A percentile compares a stretch with the other conserved stretches of the same genome.
These are phyloP conservation scores for Pantala flavescens DNA, from an alignment of 1,140 invertebrate genomes.

Conservation along the genomic window DNA sequence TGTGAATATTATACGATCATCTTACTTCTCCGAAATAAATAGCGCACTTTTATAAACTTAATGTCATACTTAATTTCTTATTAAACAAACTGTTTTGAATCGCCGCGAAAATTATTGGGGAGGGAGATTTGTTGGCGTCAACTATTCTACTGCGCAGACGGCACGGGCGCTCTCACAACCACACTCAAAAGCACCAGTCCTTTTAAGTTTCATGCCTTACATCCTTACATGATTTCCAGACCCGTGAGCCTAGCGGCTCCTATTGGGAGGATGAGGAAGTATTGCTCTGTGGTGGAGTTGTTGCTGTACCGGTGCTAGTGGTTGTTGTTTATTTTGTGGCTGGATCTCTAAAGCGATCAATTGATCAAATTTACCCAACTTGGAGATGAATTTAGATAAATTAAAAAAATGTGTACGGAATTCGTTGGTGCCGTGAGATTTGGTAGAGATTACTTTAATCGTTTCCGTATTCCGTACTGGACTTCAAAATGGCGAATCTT, in stretches of 20 bases:
- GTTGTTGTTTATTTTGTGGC: background rate
- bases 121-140: too few relatives aligned
- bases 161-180: too few relatives aligned
- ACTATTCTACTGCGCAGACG: too few relatives aligned
- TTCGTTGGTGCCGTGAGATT: background rate
- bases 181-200: too few relatives aligned
- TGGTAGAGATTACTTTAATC: background rate
- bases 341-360: background rate
- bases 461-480: background rate
- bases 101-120: too few relatives aligned
- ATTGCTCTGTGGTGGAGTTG: background rate
- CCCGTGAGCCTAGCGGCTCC: background rate
- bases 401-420: background rate
- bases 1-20: too few relatives aligned
- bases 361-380: background rate
- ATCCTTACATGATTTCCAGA: too few relatives aligned
- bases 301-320: background rate
- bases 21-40: too few relatives aligned
- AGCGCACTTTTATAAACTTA: too few relatives aligned
- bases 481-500: slow-evolving; percentile 2
- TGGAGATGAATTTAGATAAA: background rate
- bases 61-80: too few relatives aligned
- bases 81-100: too few relatives aligned
- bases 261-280: background rate
- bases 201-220: too few relatives aligned